Evolutionary conservation across 1,140 invertebrate genomes (phyloP), one percentile per base, ranked within the genome.

Genomic region (Pseudachorutes palmiensis): DNA sequence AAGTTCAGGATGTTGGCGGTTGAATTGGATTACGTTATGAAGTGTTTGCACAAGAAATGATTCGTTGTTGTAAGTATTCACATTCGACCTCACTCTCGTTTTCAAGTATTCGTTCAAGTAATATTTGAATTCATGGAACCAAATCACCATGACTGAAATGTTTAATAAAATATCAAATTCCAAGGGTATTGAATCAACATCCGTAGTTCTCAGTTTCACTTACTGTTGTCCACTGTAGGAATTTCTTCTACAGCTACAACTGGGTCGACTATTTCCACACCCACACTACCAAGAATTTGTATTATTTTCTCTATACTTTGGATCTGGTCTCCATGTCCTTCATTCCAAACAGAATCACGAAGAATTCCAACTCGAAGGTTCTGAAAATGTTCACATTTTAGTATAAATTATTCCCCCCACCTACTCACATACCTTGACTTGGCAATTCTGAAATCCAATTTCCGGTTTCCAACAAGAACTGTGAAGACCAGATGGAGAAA

Each of bases 1-100:
- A n/a, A 33, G 31, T 0, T 19, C 41, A 2, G 67, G 67, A 32
- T 64, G 5, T 2, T 68, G 32, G 1, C 57, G 14, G 22, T 68
- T 68, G 36, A 59, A 68, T 24, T 58, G 9, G 2, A 68, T 68
- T 0, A 68, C 45, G 48, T 68, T 62, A 12, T 29, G 24, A 14
- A 68, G 24, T n/a, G 49, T 33, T 29, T 24, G n/a, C 5, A 62
- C 29, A 5, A 14, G 1, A 5, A 32, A 24, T 1, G n/a, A 3
- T 2, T 28, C 29, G 3, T 28, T 33, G 5, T 66, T 59, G 14
- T 45, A 9, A 19, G 36, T 12, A 45, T 19, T 9, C 19, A 45
- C 9, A 19, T 45, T 45, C 36, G 9, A 19, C 9, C 36, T 9
- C 9, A 45, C 36, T 9, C 51, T 48, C 2, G 28, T 62, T 1